These are phyloP conservation scores for Galeruca laticollis DNA, from an alignment of 2,888 invertebrate genomes.

Conservation along the genomic window DNA sequence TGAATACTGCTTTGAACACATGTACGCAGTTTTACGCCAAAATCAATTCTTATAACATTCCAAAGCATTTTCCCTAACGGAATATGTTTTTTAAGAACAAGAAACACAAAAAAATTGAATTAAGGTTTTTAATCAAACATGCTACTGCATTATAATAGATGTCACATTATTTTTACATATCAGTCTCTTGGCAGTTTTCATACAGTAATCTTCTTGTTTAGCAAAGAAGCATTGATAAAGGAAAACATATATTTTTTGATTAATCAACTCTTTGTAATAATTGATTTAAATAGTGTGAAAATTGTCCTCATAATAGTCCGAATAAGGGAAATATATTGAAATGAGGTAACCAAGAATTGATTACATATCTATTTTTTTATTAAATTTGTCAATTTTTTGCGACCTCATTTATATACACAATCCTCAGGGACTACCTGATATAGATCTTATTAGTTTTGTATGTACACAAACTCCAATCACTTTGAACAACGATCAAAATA, in stretches of 20 bases:
- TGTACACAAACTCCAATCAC: constrained; percentile 66
- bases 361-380: background rate
- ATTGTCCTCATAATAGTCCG: constrained; percentile 8
- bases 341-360: background rate
- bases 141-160: background rate
- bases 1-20: too few species aligned
- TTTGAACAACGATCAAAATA: constrained; percentile 97
- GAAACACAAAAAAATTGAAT: background rate
- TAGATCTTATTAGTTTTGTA: constrained; percentile 22
- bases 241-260: constrained; percentile 22
- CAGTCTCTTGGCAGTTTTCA: constrained; percentile 16
- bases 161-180: constrained; percentile 1
- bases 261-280: constrained; percentile 20
- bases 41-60: too few species aligned
- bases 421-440: background rate
- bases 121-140: background rate
- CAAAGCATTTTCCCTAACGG: too few species aligned
- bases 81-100: too few species aligned
- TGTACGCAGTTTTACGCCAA: too few species aligned
- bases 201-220: constrained; percentile 22
- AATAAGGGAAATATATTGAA: background rate
- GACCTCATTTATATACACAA: background rate
- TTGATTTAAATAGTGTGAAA: constrained; percentile 18
- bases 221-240: constrained; percentile 2
- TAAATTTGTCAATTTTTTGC: background rate